phyloP scores from a whole-genome alignment of 2,113 vertebrate genomes.

The Sylvietta virens region DNA sequence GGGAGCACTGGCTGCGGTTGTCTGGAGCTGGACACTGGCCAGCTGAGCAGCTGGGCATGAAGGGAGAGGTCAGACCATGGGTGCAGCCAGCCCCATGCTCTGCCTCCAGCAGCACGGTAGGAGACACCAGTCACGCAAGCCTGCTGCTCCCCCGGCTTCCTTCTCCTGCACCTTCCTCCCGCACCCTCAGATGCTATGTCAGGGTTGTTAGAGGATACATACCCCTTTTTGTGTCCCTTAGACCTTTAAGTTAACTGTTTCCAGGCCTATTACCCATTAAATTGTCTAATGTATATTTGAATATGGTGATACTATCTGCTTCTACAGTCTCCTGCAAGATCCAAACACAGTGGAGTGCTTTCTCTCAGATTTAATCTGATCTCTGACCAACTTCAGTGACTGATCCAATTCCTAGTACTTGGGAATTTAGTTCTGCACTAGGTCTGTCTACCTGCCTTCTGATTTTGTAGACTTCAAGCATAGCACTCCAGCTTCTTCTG shows the following conservation, averaged over 20 bases:
- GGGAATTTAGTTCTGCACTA: neutral
- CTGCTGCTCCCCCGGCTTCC: neutral
- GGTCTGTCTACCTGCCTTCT: neutral
- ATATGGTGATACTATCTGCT: neutral
- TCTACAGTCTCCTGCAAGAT: neutral
- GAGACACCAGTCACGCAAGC: neutral
- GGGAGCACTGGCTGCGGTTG: neutral
- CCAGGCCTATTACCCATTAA: neutral
- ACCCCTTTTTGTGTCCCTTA: neutral
- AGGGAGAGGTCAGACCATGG: neutral
- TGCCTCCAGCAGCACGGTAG: neutral
- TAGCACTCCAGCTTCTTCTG: neutral
- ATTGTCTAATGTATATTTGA: neutral
- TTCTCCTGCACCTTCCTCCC: neutral
- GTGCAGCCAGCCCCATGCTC: neutral
- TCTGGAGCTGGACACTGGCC: neutral
- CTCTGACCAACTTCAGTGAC: neutral
- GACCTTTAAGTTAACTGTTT: neutral
- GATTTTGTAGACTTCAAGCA: neutral
- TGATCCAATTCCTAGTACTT: rapidly evolving
- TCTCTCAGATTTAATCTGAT: neutral
- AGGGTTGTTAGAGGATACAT: neutral
- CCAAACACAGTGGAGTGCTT: neutral
- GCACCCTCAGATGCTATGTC: neutral
- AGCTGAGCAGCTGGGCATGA: neutral